Evolutionary conservation across 2,113 vertebrate genomes (phyloP).

Genomic region (Pollimyrus isidori): DNA sequence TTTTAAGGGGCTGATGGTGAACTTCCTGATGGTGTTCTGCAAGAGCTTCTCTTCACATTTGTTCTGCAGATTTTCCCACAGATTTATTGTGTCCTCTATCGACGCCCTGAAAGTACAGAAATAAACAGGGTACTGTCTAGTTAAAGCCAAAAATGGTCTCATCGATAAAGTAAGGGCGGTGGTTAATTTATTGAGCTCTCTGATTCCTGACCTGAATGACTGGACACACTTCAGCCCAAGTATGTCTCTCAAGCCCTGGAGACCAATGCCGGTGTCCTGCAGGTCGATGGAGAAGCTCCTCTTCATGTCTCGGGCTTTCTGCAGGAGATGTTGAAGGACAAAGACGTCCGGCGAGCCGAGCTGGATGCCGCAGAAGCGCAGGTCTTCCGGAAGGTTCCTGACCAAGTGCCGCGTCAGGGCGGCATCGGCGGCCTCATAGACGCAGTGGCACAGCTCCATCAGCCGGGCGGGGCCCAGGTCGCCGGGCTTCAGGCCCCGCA

Average conservation of each 20-base stretch:
- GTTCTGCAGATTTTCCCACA: constrained; percentile 74
- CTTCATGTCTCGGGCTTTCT: constrained; percentile 44
- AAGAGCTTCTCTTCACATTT: constrained; percentile 52
- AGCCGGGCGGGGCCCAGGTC: constrained; percentile 59
- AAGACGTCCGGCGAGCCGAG: constrained; percentile 67
- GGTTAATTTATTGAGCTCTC: background rate
- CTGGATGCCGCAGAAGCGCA: constrained; percentile 67
- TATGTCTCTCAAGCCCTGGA: constrained; percentile 65
- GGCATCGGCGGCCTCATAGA: constrained; percentile 59
- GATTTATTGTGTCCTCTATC: constrained; percentile 65
- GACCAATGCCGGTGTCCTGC: constrained; percentile 63
- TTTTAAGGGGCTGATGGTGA: constrained; percentile 78
- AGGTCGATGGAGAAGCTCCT: constrained; percentile 70
- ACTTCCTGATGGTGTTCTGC: constrained; percentile 62
- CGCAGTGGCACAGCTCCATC: constrained; percentile 72
- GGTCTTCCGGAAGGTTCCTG: constrained; percentile 52
- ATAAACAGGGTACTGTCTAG: background rate
- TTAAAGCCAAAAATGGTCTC: background rate
- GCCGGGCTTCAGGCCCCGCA: constrained; percentile 55
- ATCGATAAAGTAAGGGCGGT: background rate
- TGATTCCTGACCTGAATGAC: constrained; percentile 68
- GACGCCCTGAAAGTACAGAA: constrained; percentile 60
- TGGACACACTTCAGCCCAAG: constrained; percentile 62
- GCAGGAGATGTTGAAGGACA: constrained; percentile 59
- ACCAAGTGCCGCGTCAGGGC: constrained; percentile 56